phyloP scores from a whole-genome alignment of 2,113 vertebrate genomes.

The Callipepla squamata region DNA sequence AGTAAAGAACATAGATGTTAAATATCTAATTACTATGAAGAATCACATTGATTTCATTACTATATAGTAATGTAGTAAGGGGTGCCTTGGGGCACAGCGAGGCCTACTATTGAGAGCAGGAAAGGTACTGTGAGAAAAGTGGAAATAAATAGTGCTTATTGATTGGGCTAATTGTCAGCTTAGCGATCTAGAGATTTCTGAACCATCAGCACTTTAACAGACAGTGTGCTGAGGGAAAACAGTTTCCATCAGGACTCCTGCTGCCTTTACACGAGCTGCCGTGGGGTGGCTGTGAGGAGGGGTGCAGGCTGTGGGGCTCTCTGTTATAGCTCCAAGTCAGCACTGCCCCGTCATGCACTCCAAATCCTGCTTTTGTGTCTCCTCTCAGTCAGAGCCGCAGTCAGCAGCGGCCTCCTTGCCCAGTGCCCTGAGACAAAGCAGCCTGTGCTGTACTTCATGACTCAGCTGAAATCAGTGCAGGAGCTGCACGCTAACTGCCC shows the following conservation, averaged over 20 bases:
- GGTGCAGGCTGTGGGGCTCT: neutral
- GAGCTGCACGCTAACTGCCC: neutral
- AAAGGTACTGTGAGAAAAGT: neutral
- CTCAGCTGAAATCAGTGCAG: conserved; percentile 53
- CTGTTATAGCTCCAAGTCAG: conserved; percentile 61
- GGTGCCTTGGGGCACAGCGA: neutral
- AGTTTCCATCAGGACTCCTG: neutral
- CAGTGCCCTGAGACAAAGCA: conserved; percentile 42
- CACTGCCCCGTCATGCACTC: conserved; percentile 11
- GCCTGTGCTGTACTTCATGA: conserved; percentile 20
- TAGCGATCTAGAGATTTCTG: neutral
- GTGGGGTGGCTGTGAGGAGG: neutral
- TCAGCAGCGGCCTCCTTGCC: conserved; percentile 53
- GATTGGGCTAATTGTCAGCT: neutral
- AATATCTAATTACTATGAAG: neutral
- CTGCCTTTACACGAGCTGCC: neutral
- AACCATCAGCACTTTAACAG: neutral
- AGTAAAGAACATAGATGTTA: neutral
- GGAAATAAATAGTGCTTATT: neutral
- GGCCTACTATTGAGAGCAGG: neutral
- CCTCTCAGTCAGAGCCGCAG: conserved; percentile 14
- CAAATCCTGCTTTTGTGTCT: conserved; percentile 68
- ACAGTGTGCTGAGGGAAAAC: neutral
- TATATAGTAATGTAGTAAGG: neutral
- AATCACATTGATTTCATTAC: neutral